phyloP scores from a whole-genome alignment of 2,888 invertebrate species.

The Limnephilus rhombicus region DNA sequence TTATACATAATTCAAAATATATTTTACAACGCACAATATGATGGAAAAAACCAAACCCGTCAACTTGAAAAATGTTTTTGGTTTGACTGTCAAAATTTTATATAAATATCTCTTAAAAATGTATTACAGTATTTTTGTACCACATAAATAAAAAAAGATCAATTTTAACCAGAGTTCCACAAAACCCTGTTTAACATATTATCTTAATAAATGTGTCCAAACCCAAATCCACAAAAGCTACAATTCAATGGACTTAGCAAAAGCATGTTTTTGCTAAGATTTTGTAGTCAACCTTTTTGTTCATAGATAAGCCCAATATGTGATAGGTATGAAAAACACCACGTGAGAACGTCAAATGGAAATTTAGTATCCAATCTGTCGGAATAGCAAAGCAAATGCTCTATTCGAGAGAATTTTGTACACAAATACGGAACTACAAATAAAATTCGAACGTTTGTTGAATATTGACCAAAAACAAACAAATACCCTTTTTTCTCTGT shows the following conservation, averaged over 20 bases:
- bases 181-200: background rate
- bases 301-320: background rate
- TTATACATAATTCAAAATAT: too few species aligned
- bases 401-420: background rate
- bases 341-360: background rate
- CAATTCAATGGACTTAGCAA: background rate
- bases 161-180: background rate
- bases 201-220: background rate
- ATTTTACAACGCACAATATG: too few species aligned
- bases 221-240: background rate
- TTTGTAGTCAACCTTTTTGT: background rate
- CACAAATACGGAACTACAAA: background rate
- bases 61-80: too few species aligned
- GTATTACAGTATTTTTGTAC: background rate
- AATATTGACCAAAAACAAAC: too few species aligned
- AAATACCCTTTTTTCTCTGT: too few species aligned
- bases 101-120: too few species aligned
- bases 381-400: background rate
- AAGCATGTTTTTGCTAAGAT: background rate
- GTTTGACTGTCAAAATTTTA: too few species aligned
- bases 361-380: background rate
- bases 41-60: too few species aligned
- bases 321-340: background rate
- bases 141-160: background rate
- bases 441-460: too few species aligned